phyloP scores from a whole-genome alignment of 2,888 invertebrate species.

The Hirtodrosophila duncani region DNA sequence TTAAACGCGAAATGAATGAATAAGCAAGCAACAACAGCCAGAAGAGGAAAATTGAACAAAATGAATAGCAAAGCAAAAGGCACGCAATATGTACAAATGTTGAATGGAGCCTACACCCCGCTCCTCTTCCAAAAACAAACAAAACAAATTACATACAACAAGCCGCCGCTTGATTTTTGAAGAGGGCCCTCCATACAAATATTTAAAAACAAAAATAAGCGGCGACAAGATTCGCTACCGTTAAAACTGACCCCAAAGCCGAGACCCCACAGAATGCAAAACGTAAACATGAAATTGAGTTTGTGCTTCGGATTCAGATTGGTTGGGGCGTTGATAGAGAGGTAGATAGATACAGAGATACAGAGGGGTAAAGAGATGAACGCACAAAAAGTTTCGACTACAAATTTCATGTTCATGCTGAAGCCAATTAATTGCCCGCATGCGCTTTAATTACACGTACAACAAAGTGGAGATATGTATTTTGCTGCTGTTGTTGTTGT shows the following conservation, averaged over 20 bases:
- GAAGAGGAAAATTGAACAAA: no score
- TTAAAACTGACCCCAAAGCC: no score
- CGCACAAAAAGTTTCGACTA: slow-evolving; percentile 7
- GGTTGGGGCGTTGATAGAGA: not conserved
- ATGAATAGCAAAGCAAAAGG: slow-evolving; percentile 24
- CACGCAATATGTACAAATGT: slow-evolving; percentile 29
- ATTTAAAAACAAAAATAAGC: no score
- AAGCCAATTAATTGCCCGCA: slow-evolving; percentile 64
- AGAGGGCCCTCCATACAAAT: no score
- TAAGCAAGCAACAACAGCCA: no score
- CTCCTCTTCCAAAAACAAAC: slow-evolving; percentile 23
- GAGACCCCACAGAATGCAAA: slow-evolving; percentile 17
- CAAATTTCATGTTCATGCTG: slow-evolving; percentile 54
- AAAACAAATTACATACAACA: no score
- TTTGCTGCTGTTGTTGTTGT: no score
- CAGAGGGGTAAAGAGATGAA: slow-evolving; percentile 4
- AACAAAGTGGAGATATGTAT: slow-evolving; percentile 21
- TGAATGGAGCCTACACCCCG: slow-evolving; percentile 2
- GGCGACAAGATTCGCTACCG: no score
- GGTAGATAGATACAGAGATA: not conserved
- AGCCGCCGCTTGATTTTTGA: no score
- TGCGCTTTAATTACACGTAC: slow-evolving; percentile 60
- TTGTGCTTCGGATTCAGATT: no score
- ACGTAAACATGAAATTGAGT: slow-evolving; percentile 27
- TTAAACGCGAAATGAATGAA: slow-evolving; percentile 48